Evolutionary conservation across 1,140 invertebrate species (phyloP).

Genomic region (Saccostrea glomerata): DNA sequence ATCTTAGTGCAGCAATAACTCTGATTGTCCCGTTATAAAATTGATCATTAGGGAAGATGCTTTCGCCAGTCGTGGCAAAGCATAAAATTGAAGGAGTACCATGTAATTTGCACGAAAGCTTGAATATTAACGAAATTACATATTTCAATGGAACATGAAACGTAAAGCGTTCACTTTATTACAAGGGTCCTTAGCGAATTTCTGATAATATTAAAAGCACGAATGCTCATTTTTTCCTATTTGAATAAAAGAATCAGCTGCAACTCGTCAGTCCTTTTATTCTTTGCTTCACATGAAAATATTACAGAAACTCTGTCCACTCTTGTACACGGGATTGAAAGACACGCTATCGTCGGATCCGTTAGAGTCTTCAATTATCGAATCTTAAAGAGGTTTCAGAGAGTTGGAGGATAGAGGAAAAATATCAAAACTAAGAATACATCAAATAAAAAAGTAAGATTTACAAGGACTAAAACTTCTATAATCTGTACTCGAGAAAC

Average conservation of each 20-base stretch:
- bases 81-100: background rate
- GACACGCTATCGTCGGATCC: conserved; percentile 5
- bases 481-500: conserved; percentile 9
- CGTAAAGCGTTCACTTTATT: background rate
- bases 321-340: background rate
- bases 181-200: background rate
- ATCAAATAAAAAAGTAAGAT: conserved; percentile 29
- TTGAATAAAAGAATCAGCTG: background rate
- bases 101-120: conserved; percentile 2
- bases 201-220: background rate
- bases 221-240: background rate
- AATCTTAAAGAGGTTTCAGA: conserved; percentile 21
- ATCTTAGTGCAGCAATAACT: conserved; percentile 19
- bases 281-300: background rate
- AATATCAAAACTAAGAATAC: conserved; percentile 37
- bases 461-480: conserved; percentile 15
- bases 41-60: conserved; percentile 17
- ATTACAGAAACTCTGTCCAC: background rate
- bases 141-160: conserved; percentile 1
- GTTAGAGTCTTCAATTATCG: background rate
- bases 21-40: conserved; percentile 11
- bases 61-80: conserved; percentile 4
- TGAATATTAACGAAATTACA: conserved; percentile 29
- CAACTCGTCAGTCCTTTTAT: background rate
- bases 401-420: background rate